Evolutionary conservation across 64 coral and sea anemone genomes (phyloP).

Genomic region (Dendrophyllia cribrosa): DNA sequence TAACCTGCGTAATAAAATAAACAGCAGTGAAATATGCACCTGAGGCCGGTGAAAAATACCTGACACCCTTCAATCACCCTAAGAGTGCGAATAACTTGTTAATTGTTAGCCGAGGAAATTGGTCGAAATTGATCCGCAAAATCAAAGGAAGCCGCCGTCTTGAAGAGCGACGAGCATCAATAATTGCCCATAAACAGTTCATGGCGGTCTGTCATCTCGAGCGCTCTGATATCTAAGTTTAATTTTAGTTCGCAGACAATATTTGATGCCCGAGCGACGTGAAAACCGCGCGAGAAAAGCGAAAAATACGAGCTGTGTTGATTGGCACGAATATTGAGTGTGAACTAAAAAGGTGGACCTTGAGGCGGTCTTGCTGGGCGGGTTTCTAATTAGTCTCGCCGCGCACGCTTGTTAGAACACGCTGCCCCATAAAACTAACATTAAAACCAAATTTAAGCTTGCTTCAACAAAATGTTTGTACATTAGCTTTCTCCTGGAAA

Average conservation of each 20-base stretch:
- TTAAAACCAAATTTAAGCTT: slow-evolving; percentile 81
- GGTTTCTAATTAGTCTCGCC: slow-evolving; percentile 86
- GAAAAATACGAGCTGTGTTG: slow-evolving; percentile 68
- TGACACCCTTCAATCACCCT: slow-evolving; percentile 86
- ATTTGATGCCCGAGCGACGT: neutral
- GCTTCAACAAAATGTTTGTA: slow-evolving; percentile 81
- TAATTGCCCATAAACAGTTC: slow-evolving; percentile 90
- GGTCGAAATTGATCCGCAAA: slow-evolving; percentile 98
- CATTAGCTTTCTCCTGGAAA: slow-evolving; percentile 46
- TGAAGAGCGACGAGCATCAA: slow-evolving; percentile 67
- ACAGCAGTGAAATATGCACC: slow-evolving; percentile 74
- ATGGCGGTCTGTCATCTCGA: slow-evolving; percentile 65
- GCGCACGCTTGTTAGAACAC: slow-evolving; percentile 54
- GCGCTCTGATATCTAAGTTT: slow-evolving; percentile 45
- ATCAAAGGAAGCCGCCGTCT: slow-evolving; percentile 94
- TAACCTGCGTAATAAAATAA: slow-evolving; percentile 83
- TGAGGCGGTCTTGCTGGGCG: slow-evolving; percentile 86
- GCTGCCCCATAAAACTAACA: slow-evolving; percentile 75
- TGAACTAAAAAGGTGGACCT: slow-evolving; percentile 62
- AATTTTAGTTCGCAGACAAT: slow-evolving; percentile 38
- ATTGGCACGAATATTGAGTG: slow-evolving; percentile 71
- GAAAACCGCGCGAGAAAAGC: slow-evolving; percentile 28
- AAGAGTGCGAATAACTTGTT: slow-evolving; percentile 93
- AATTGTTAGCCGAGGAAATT: slow-evolving; percentile 99
- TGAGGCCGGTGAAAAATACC: slow-evolving; percentile 53